These are phyloP conservation scores for Dicyrtoma fusca DNA, from an alignment of 2,888 invertebrate genomes.

Conservation along the genomic window DNA sequence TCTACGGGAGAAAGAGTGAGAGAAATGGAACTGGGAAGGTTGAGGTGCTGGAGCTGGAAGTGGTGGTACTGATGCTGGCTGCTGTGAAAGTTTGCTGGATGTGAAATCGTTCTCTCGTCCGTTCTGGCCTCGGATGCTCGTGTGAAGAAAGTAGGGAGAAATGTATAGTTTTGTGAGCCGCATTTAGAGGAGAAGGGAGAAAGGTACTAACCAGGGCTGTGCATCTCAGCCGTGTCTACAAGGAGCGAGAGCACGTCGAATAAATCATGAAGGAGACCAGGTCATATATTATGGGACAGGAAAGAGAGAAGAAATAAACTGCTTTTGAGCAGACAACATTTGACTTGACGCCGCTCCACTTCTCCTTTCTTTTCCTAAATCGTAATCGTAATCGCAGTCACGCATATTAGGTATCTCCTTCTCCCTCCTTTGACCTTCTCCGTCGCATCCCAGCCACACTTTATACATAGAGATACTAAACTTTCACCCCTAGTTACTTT, in stretches of 20 bases:
- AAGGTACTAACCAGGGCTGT: not conserved
- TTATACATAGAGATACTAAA: too few relatives aligned
- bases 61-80: too few relatives aligned
- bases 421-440: constrained; percentile 4
- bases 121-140: too few relatives aligned
- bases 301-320: constrained; percentile 18
- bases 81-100: too few relatives aligned
- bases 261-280: constrained; percentile 14
- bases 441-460: too few relatives aligned
- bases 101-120: too few relatives aligned
- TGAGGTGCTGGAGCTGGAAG: too few relatives aligned
- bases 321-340: constrained; percentile 16
- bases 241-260: constrained; percentile 1
- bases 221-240: not conserved
- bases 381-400: constrained; percentile 1
- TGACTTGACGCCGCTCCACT: constrained; percentile 5
- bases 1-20: too few relatives aligned
- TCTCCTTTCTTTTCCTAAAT: not conserved
- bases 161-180: too few relatives aligned
- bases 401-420: not conserved
- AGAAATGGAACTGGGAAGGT: too few relatives aligned
- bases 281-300: constrained; percentile 9
- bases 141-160: too few relatives aligned
- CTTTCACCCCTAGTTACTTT: too few relatives aligned
- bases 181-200: not conserved